Base-by-base conservation (phyloP, 2,888 invertebrate genomes). In the Siphonodentalium dalli region DNA sequence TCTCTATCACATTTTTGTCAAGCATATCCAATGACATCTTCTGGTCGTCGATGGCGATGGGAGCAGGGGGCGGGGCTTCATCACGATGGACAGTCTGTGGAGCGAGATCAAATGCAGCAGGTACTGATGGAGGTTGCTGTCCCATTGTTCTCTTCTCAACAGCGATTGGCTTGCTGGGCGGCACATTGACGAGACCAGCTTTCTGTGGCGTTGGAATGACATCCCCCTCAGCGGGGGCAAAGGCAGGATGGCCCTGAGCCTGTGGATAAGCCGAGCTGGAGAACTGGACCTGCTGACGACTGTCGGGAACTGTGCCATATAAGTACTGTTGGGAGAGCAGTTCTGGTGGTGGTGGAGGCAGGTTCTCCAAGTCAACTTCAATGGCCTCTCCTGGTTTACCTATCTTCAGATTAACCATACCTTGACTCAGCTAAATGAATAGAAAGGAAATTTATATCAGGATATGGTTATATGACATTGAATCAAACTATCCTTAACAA, bases 21-120 rank as follows among this genome's bases (percentile, higher is more conserved):
- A 77, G 76, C 54, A 72, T 70, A 24, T 79, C 77, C 49, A 77
- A 66, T 29, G 71, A 71, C 6, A 78, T 77, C 60, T 79, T 79
- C 52, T 71, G 74, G 15, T 71, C 69, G 6, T 23, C 23, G 1
- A 52, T 28, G n/a, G 58, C 54, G 3, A 67, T 61, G 0, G 59
- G 45, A 1, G 75, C 69, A 5, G 65, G 65, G 0, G 79, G 77
- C 9, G 65, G 66, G 7, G 66, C 67, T 6, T 61, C 56, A 23
- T 71, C 69, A 37, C 71, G 61, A 53, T 73, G 69, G 6, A 65
- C 61, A 43, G 64, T 66, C 6, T 77, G 68, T 4, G 74, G 73
- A 27, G 69, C 61, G 43, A 79, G 68, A 54, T 74, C 66, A 66
- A 80, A 79, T 48, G 61, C 58, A 5, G 63, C 57, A 4, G 79